Evolutionary conservation across 2,888 invertebrate species (phyloP).

Genomic region (Dioctria linearis): DNA sequence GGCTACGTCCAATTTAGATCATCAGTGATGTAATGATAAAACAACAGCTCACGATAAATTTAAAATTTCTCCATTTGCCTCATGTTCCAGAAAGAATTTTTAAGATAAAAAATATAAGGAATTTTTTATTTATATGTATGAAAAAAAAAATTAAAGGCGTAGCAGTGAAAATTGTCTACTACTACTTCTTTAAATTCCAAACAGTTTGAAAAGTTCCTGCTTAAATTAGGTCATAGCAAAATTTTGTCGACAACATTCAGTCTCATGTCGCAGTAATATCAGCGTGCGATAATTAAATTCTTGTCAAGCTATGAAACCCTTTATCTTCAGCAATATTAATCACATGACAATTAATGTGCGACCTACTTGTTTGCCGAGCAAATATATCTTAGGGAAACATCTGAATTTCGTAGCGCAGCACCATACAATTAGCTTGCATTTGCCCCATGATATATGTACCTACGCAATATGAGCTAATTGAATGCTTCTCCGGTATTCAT

Average conservation of each 20-base stretch:
- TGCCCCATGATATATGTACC: not conserved
- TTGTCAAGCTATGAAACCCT: conserved; percentile 44
- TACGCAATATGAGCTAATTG: too few species aligned
- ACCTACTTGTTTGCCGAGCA: conserved; percentile 32
- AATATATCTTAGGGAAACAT: conserved; percentile 44
- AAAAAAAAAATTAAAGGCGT: too few species aligned
- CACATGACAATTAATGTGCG: conserved; percentile 34
- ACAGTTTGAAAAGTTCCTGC: not conserved
- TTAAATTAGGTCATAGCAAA: conserved; percentile 29
- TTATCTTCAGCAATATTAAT: conserved; percentile 42
- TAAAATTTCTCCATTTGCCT: too few species aligned
- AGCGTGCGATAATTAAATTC: conserved; percentile 43
- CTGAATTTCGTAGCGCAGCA: conserved; percentile 9
- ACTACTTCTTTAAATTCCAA: not conserved
- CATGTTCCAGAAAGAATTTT: too few species aligned
- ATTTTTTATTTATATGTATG: too few species aligned
- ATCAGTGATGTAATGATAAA: too few species aligned
- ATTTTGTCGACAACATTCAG: conserved; percentile 32
- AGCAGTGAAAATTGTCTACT: too few species aligned
- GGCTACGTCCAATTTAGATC: too few species aligned
- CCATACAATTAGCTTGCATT: not conserved
- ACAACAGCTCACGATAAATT: too few species aligned
- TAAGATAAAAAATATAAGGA: too few species aligned
- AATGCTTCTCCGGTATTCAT: too few species aligned
- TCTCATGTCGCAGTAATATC: not conserved